Evolutionary conservation across 1,140 invertebrate species (phyloP).

Genomic region (Ceratosolen fusciceps): DNA sequence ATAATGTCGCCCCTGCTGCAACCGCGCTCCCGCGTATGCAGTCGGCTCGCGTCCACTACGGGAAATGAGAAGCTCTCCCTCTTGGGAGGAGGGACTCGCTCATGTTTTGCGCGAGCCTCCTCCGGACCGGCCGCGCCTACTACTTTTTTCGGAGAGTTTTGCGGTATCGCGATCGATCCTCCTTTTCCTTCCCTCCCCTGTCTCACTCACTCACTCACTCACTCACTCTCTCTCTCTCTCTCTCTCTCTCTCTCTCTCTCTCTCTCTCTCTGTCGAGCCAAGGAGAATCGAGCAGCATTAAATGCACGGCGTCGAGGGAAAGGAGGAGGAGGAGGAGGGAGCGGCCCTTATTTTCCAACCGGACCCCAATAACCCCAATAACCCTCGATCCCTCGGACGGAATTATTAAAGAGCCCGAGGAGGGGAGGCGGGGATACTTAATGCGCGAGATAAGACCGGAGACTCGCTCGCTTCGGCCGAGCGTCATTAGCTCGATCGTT

Average conservation of each 20-base stretch:
- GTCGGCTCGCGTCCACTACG: slow-evolving; percentile 44
- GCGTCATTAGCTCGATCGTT: neutral
- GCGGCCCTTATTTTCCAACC: too few species aligned
- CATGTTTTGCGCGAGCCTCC: neutral
- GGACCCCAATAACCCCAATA: too few species aligned
- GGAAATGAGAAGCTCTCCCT: slow-evolving; percentile 16
- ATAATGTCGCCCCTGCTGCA: slow-evolving; percentile 61
- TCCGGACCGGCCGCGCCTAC: neutral
- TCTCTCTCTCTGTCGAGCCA: too few species aligned
- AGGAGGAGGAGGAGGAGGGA: too few species aligned
- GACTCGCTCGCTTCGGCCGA: neutral
- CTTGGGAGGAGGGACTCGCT: too few species aligned
- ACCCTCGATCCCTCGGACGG: neutral
- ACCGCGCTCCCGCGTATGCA: slow-evolving; percentile 44
- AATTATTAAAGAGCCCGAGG: slow-evolving; percentile 17
- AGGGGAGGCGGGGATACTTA: neutral
- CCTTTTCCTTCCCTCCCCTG: neutral
- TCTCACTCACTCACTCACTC: too few species aligned
- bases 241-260: too few species aligned
- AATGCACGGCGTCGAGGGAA: too few species aligned
- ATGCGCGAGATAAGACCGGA: neutral
- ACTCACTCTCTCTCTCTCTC: too few species aligned
- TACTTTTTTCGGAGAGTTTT: slow-evolving; percentile 22
- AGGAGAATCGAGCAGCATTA: too few species aligned
- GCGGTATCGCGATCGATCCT: slow-evolving; percentile 19